Conservation (phyloP, 1,140 invertebrate genomes). For the Apis florea region DNA sequence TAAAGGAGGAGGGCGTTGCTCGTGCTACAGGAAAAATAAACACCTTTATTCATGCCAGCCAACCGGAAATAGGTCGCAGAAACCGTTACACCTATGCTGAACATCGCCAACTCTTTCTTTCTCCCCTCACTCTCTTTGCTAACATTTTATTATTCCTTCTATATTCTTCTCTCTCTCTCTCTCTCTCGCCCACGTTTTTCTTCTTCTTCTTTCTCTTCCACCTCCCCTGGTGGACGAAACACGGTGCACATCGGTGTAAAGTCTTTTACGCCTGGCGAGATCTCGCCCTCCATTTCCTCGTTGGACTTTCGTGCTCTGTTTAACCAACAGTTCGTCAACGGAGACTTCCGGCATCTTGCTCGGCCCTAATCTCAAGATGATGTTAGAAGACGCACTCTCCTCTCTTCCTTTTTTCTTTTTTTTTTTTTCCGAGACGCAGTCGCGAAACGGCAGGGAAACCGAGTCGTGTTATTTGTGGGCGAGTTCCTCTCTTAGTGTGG, state of each 20-base stretch:
- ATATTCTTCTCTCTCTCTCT: not conserved
- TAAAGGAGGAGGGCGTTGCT: not conserved
- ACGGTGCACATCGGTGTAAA: constrained; percentile 18
- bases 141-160: constrained; percentile 14
- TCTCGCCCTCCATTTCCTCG: not conserved
- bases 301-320: constrained; percentile 44
- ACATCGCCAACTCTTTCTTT: not conserved
- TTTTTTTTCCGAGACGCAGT: constrained; percentile 7
- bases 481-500: not conserved
- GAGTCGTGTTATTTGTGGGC: not conserved
- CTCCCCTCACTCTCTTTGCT: not conserved
- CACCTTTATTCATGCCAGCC: constrained; percentile 56
- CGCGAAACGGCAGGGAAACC: constrained; percentile 24
- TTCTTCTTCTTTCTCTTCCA: not conserved
- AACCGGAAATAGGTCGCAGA: constrained; percentile 66
- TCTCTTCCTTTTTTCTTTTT: too few species aligned
- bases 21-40: constrained; percentile 54
- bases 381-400: constrained; percentile 19
- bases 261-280: constrained; percentile 42
- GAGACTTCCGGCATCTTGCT: constrained; percentile 30
- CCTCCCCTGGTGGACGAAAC: not conserved
- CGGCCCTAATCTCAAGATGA: constrained; percentile 42
- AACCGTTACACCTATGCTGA: constrained; percentile 57
- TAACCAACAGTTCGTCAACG: constrained; percentile 23
- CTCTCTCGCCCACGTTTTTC: not conserved